phyloP scores from a whole-genome alignment of 2,797 vertebrate genomes.

The Pangasius larnaudii region DNA sequence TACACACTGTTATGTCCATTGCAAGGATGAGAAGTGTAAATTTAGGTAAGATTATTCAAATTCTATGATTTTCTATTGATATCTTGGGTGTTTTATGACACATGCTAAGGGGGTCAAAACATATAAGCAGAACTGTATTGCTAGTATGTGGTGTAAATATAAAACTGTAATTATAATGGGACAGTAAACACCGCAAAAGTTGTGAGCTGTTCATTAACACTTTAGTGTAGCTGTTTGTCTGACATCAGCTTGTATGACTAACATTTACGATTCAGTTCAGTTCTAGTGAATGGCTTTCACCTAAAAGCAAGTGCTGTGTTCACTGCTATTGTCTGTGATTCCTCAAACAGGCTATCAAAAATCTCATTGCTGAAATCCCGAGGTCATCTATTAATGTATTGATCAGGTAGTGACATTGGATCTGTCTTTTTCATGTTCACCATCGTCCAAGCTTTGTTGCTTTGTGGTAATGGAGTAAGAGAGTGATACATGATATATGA shows the following conservation, averaged over 20 bases:
- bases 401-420: conserved; percentile 1
- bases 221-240: conserved; percentile 27
- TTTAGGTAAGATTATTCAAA: not conserved
- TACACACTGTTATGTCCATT: not conserved
- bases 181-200: not conserved
- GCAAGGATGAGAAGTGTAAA: not conserved
- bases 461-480: conserved; percentile 34
- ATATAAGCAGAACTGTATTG: not conserved
- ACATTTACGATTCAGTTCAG: not conserved
- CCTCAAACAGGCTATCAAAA: conserved; percentile 6
- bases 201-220: conserved; percentile 39
- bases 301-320: not conserved
- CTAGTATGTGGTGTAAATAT: not conserved
- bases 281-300: not conserved
- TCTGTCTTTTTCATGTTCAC: not conserved
- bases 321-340: not conserved
- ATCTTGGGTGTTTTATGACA: not conserved
- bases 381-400: not conserved
- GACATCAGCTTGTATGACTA: not conserved
- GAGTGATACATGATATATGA: conserved; percentile 26
- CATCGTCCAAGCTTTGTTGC: conserved; percentile 46
- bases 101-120: not conserved
- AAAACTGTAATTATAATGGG: not conserved
- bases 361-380: not conserved
- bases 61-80: not conserved